Evolutionary conservation across 1,140 invertebrate species (phyloP).

Genomic region (Dreissena polymorpha): DNA sequence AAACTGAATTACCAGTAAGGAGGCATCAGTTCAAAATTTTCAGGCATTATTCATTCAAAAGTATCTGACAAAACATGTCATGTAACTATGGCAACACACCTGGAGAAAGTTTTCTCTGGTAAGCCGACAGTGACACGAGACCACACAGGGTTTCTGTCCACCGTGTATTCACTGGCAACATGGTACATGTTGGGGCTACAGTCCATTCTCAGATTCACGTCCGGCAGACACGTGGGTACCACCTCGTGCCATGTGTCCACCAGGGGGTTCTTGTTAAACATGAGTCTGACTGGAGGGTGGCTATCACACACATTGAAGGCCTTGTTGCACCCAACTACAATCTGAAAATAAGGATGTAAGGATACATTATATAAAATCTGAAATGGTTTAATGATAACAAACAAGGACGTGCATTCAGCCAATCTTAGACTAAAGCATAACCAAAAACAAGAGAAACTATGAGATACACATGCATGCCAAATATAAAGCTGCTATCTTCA

Average conservation of each 20-base stretch:
- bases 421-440: too few species aligned
- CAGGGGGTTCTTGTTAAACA: conserved; percentile 76
- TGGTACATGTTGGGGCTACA: conserved; percentile 79
- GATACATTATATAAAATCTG: neutral
- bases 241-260: conserved; percentile 78
- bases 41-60: too few species aligned
- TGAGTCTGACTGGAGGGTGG: conserved; percentile 67
- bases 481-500: too few species aligned
- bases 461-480: too few species aligned
- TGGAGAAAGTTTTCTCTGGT: conserved; percentile 78
- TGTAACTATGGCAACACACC: conserved; percentile 63
- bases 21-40: too few species aligned
- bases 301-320: conserved; percentile 65
- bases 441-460: too few species aligned
- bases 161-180: conserved; percentile 74
- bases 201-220: conserved; percentile 64
- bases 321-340: conserved; percentile 76
- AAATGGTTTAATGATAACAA: too few species aligned
- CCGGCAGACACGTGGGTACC: conserved; percentile 76
- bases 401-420: too few species aligned
- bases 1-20: too few species aligned
- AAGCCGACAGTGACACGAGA: conserved; percentile 78
- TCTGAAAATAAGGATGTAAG: conserved; percentile 61
- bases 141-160: conserved; percentile 76
- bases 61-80: neutral